phyloP scores from a whole-genome alignment of 2,888 invertebrate genomes.

The Tipula confusa region DNA sequence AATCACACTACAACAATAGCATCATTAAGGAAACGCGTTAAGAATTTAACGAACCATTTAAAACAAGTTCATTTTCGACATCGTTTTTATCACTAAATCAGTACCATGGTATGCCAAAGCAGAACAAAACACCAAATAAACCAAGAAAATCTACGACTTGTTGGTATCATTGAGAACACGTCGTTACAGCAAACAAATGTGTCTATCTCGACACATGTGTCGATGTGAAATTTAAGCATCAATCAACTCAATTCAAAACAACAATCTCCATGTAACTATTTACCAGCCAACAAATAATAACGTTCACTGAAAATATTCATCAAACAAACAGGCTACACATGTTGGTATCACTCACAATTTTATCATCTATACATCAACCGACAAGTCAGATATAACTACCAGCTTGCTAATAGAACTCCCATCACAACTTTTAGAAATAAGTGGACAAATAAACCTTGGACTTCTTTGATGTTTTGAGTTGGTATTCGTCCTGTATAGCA shows the following conservation, averaged over 20 bases:
- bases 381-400: neutral
- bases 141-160: neutral
- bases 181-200: neutral
- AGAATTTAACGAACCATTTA: neutral
- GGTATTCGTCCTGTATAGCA: too few species aligned
- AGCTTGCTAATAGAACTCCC: neutral
- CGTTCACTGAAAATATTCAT: neutral
- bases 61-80: neutral
- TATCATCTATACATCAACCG: neutral
- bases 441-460: too few species aligned
- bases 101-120: neutral
- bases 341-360: neutral
- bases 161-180: neutral
- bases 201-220: too few species aligned
- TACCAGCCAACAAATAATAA: neutral
- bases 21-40: neutral
- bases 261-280: neutral
- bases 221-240: too few species aligned
- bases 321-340: neutral
- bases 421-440: too few species aligned
- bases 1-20: neutral
- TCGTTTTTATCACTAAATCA: neutral
- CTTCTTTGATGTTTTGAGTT: too few species aligned
- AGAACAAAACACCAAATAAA: neutral
- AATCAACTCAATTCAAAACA: neutral